Percentiles rank a stretch among this genome's conserved stretches.
phyloP scores from a whole-genome alignment of 2,888 invertebrate genomes.

The Lepidonotus clava region DNA sequence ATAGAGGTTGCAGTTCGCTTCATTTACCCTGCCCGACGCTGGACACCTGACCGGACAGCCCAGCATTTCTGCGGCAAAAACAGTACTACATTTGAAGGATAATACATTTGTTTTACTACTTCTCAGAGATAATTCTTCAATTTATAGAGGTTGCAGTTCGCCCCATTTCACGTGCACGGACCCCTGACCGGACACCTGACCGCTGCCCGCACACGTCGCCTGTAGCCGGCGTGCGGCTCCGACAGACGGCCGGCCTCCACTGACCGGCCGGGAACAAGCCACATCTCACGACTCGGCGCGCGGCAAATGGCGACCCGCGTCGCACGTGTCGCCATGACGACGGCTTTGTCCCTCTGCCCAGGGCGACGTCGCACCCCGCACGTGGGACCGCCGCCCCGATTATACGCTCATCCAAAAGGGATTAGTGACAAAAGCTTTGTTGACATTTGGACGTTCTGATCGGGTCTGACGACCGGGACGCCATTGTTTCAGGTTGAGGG shows the following conservation, averaged over 20 bases:
- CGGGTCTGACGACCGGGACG: background rate
- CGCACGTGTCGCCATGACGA: slow-evolving; percentile 33
- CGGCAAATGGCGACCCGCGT: slow-evolving; percentile 5
- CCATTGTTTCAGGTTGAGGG: background rate
- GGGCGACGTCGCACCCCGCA: background rate
- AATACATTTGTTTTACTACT: no score
- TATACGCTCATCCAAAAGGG: slow-evolving; percentile 40
- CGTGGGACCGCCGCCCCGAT: slow-evolving; percentile 12
- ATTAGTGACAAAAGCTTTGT: slow-evolving; percentile 41
- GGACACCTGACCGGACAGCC: no score
- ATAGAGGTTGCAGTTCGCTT: no score
- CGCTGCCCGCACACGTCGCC: background rate
- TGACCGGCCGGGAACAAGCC: slow-evolving; percentile 13
- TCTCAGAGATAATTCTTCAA: no score
- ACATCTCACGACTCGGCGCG: slow-evolving; percentile 7
- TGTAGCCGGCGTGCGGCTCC: background rate
- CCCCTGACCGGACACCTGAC: no score
- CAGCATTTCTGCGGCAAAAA: no score
- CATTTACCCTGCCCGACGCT: no score
- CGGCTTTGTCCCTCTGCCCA: slow-evolving; percentile 12
- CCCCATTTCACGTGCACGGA: no score
- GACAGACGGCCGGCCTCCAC: background rate
- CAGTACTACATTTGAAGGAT: no score
- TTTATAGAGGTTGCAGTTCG: no score
- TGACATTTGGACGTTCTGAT: slow-evolving; percentile 21